Evolutionary conservation across 2,797 vertebrate genomes (phyloP).

Genomic region (Spondyliosoma cantharus): DNA sequence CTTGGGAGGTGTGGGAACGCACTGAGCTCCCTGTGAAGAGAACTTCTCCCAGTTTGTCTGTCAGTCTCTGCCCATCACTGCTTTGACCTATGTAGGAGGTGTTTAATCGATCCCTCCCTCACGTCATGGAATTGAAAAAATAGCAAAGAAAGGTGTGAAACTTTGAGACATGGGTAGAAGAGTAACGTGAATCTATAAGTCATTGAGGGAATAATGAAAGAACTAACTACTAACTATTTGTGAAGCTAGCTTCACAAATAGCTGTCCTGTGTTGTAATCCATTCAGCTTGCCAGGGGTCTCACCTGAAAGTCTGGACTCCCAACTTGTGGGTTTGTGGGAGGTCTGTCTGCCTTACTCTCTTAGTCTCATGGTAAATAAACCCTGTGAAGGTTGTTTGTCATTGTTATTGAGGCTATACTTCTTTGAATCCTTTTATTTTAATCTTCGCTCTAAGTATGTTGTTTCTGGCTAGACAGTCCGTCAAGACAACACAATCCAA

Average conservation of each 20-base stretch:
- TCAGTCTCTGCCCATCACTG: conserved; percentile 32
- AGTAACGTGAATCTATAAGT: not conserved
- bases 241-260: too few relatives aligned
- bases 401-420: conserved; percentile 1
- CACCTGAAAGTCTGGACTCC: not conserved
- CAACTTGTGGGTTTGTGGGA: not conserved
- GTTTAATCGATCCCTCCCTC: conserved; percentile 55
- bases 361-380: not conserved
- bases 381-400: conserved; percentile 39
- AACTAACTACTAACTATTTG: too few relatives aligned
- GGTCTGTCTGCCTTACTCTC: conserved; percentile 2
- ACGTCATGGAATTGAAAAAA: conserved; percentile 21
- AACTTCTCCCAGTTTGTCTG: conserved; percentile 46
- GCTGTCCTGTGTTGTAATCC: conserved; percentile 32
- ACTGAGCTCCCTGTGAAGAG: conserved; percentile 43
- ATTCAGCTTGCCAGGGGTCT: conserved; percentile 31
- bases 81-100: conserved; percentile 52
- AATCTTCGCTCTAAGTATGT: not conserved
- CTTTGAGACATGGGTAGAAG: conserved; percentile 17
- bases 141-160: conserved; percentile 35
- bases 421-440: not conserved
- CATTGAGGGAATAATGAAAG: conserved; percentile 23
- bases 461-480: conserved; percentile 45
- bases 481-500: conserved; percentile 61
- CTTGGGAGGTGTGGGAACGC: conserved; percentile 66